A percentile compares a stretch with the other conserved stretches of the same genome.
Conservation (phyloP, 2,113 vertebrate genomes). For the Pungitius pungitius region DNA sequence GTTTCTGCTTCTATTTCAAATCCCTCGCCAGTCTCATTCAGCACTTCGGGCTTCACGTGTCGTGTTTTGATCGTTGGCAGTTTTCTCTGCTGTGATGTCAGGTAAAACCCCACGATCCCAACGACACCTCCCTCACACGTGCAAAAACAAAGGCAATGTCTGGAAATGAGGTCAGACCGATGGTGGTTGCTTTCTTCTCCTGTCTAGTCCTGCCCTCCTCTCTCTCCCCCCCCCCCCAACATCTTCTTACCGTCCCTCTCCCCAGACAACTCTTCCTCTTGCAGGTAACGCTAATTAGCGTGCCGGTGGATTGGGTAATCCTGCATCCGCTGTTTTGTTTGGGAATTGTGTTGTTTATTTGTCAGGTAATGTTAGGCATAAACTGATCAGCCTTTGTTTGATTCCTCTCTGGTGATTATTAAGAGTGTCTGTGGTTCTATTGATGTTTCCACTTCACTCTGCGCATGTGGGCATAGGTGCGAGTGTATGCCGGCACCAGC, state of each 20-base stretch:
- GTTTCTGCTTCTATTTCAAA: conserved; percentile 1
- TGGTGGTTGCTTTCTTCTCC: conserved; percentile 49
- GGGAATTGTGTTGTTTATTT: conserved; percentile 67
- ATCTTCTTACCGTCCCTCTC: conserved; percentile 39
- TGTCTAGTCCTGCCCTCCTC: conserved; percentile 26
- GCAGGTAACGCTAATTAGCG: conserved; percentile 71
- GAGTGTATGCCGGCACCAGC: conserved; percentile 25
- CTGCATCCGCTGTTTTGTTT: conserved; percentile 60
- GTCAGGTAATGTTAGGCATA: conserved; percentile 60
- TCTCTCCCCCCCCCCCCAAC: conserved; percentile 5
- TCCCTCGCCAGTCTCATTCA: conserved; percentile 8
- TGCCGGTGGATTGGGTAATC: conserved; percentile 66
- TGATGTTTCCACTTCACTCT: conserved; percentile 60
- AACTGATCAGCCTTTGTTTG: conserved; percentile 60
- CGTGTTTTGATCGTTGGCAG: conserved; percentile 41
- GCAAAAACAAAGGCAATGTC: conserved; percentile 57
- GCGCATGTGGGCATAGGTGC: conserved; percentile 6
- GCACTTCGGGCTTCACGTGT: conserved; percentile 4
- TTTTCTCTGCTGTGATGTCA: conserved; percentile 60
- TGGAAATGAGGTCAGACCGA: conserved; percentile 68
- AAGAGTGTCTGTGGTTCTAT: conserved; percentile 65
- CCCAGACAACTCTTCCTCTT: conserved; percentile 57
- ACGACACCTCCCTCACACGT: conserved; percentile 38
- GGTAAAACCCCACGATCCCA: conserved; percentile 61
- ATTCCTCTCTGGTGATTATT: conserved; percentile 77